Percentiles rank a stretch among this genome's conserved stretches.
phyloP scores from a whole-genome alignment of 2,888 invertebrate genomes.

The Agonum fuliginosum region DNA sequence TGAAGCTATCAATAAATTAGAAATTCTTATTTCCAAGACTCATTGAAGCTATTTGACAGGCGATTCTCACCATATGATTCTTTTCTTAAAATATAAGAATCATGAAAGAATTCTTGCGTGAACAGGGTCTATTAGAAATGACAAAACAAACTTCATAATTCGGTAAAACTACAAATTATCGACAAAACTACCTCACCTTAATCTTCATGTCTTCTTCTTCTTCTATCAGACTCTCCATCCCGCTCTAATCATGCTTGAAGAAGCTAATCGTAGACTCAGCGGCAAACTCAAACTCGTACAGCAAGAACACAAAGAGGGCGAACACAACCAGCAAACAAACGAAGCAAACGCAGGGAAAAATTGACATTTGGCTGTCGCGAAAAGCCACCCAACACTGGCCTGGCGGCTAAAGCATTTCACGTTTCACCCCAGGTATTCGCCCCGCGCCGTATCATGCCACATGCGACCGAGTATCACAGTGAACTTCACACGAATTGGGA shows the following conservation, averaged over 20 bases:
- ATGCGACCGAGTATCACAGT: constrained; percentile 10
- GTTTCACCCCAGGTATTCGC: too few relatives aligned
- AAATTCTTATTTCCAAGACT: too few relatives aligned
- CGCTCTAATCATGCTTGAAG: constrained; percentile 43
- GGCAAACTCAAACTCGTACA: constrained; percentile 52
- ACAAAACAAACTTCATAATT: too few relatives aligned
- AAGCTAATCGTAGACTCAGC: constrained; percentile 48
- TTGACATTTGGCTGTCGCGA: constrained; percentile 30
- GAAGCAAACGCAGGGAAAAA: constrained; percentile 47
- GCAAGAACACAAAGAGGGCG: constrained; percentile 27
- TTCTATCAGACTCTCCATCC: background rate
- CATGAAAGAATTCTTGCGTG: too few relatives aligned
- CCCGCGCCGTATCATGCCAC: too few relatives aligned
- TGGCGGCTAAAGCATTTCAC: too few relatives aligned
- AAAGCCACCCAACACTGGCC: constrained; percentile 1
- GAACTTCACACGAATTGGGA: constrained; percentile 26
- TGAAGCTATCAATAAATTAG: too few relatives aligned
- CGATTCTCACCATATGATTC: too few relatives aligned
- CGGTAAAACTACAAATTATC: too few relatives aligned
- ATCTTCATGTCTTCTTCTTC: background rate
- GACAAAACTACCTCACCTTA: background rate
- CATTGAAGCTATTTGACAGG: too few relatives aligned
- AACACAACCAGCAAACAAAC: constrained; percentile 37
- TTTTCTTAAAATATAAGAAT: too few relatives aligned
- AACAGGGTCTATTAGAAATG: too few relatives aligned